phyloP scores from a whole-genome alignment of 1,140 invertebrate genomes.

The Antheraea pernyi region DNA sequence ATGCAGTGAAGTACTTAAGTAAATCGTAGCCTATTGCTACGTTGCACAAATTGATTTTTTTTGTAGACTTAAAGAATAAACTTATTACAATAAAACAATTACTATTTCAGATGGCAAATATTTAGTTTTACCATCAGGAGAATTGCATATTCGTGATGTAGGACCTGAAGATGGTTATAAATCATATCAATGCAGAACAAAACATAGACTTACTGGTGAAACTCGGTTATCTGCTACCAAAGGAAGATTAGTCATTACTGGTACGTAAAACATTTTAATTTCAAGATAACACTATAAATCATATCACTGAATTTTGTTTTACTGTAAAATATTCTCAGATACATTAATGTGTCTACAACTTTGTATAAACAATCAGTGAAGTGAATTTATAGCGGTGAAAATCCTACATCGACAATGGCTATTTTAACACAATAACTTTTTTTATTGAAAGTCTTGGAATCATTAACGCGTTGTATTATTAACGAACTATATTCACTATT shows the following conservation, averaged over 20 bases:
- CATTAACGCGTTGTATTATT: background rate
- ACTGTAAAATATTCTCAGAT: background rate
- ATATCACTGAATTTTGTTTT: background rate
- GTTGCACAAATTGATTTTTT: constrained; percentile 32
- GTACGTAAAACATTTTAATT: constrained; percentile 81
- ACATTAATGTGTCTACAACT: background rate
- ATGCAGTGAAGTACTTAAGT: constrained; percentile 67
- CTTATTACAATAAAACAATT: background rate
- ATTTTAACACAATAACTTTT: background rate
- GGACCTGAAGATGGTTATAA: constrained; percentile 96
- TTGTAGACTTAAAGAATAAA: background rate
- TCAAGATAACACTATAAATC: constrained; percentile 5
- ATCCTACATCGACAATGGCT: background rate
- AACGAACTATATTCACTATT: background rate
- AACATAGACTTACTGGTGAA: constrained; percentile 95
- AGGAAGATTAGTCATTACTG: constrained; percentile 96
- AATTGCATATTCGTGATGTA: constrained; percentile 95
- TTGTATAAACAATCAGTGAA: background rate
- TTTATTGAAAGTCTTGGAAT: background rate
- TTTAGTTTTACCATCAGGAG: constrained; percentile 94
- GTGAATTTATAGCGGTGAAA: background rate
- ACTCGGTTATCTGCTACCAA: constrained; percentile 95
- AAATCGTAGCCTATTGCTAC: constrained; percentile 67
- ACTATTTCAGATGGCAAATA: constrained; percentile 91
- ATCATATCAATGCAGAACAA: constrained; percentile 95